These are phyloP conservation scores for Perognathus longimembris DNA, from an alignment of 2,113 vertebrate species.

Conservation along the genomic window DNA sequence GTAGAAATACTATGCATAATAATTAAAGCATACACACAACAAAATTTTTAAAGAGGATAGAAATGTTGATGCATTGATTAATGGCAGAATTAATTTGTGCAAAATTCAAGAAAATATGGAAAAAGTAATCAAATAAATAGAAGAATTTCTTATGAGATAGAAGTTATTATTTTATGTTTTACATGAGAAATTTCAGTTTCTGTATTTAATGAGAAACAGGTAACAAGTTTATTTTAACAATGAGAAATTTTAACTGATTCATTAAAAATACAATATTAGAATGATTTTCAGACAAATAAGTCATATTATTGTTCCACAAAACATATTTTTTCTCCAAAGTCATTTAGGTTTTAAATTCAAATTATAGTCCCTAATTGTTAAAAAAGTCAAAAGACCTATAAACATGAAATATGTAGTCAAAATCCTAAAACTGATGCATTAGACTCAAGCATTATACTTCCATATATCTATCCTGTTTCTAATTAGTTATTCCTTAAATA, in stretches of 20 bases:
- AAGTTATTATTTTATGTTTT: background rate
- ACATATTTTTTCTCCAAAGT: background rate
- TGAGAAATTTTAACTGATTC: background rate
- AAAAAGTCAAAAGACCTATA: background rate
- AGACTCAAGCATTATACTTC: background rate
- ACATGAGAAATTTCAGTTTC: background rate
- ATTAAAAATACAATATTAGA: background rate
- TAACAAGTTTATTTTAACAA: conserved; percentile 7
- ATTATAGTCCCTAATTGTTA: background rate
- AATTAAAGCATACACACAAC: too few relatives aligned
- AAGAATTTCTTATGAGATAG: background rate
- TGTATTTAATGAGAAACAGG: background rate
- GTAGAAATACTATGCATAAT: too few relatives aligned
- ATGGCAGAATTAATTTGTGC: conserved; percentile 37
- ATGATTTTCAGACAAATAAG: background rate
- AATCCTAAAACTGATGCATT: background rate
- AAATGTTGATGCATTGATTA: conserved; percentile 56
- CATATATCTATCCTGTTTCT: background rate
- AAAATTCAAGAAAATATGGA: conserved; percentile 45
- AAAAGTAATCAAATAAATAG: conserved; percentile 24
- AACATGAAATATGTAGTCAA: background rate
- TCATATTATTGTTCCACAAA: background rate
- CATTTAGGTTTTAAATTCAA: background rate
- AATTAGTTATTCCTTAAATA: conserved; percentile 21
- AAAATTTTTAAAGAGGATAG: conserved; percentile 61